Percentiles rank a stretch among this genome's conserved stretches.
Conservation (phyloP, 2,113 vertebrate species). For the Chrysochloris asiatica region DNA sequence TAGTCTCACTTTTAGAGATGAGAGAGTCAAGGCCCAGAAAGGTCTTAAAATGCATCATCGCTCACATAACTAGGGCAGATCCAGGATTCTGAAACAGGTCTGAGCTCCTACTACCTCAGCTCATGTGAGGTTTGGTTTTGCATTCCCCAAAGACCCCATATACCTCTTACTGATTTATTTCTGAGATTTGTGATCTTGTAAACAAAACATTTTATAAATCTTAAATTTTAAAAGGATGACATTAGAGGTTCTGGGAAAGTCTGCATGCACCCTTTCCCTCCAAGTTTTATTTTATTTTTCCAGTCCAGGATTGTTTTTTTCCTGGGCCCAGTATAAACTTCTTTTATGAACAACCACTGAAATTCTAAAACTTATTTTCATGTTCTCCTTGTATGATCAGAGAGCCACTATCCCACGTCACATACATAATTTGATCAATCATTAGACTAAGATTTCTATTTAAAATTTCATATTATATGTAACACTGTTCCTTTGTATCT, state of each 20-base stretch:
- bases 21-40: conserved; percentile 29
- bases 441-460: background rate
- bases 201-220: background rate
- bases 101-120: background rate
- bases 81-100: background rate
- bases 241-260: background rate
- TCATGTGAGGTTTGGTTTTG: background rate
- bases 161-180: background rate
- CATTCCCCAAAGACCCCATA: background rate
- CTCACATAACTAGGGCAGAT: conserved; percentile 6
- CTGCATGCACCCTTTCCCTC: background rate
- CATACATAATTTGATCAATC: background rate
- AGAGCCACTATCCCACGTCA: background rate
- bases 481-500: background rate
- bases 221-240: background rate
- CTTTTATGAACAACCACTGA: background rate
- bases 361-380: background rate
- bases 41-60: conserved; percentile 1
- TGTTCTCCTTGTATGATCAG: background rate
- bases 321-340: background rate
- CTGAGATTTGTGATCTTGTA: background rate
- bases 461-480: background rate
- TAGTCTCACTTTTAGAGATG: background rate
- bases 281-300: background rate
- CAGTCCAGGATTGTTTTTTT: background rate